These are phyloP conservation scores for Horisme vitalbata DNA, from an alignment of 2,888 invertebrate genomes.

Conservation along the genomic window DNA sequence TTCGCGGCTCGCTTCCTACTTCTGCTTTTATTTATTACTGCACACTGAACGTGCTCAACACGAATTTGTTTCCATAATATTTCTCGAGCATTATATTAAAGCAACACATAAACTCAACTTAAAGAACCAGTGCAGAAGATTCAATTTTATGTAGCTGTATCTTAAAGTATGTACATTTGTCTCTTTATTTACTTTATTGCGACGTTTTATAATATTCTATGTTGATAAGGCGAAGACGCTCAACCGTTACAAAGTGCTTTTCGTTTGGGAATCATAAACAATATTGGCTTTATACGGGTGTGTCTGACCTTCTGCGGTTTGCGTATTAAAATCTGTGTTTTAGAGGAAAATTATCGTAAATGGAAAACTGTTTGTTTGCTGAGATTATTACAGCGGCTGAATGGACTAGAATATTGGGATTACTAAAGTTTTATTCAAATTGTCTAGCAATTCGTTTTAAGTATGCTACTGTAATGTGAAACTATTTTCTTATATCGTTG, in stretches of 20 bases:
- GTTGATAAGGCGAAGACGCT: constrained; percentile 72
- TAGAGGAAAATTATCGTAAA: constrained; percentile 13
- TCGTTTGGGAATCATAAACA: constrained; percentile 55
- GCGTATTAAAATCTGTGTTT: constrained; percentile 20
- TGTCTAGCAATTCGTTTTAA: background rate
- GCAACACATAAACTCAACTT: constrained; percentile 43
- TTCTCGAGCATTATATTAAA: constrained; percentile 64
- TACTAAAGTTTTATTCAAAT: background rate
- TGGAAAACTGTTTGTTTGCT: constrained; percentile 2
- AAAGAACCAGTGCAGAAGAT: constrained; percentile 41
- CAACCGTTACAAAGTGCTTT: constrained; percentile 67
- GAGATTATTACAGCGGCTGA: background rate
- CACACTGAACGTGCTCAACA: constrained; percentile 78
- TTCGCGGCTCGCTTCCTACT: constrained; percentile 62
- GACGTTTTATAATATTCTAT: constrained; percentile 80
- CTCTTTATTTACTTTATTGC: constrained; percentile 78
- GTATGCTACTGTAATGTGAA: no score
- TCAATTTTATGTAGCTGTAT: constrained; percentile 37
- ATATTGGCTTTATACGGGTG: constrained; percentile 36
- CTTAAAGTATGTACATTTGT: constrained; percentile 64
- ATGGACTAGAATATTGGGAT: background rate
- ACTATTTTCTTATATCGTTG: no score
- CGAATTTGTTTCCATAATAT: constrained; percentile 83
- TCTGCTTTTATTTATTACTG: constrained; percentile 78
- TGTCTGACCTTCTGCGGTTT: constrained; percentile 28